Evolutionary conservation across 2,888 invertebrate species (phyloP).

Genomic region (Parnassius orleans): DNA sequence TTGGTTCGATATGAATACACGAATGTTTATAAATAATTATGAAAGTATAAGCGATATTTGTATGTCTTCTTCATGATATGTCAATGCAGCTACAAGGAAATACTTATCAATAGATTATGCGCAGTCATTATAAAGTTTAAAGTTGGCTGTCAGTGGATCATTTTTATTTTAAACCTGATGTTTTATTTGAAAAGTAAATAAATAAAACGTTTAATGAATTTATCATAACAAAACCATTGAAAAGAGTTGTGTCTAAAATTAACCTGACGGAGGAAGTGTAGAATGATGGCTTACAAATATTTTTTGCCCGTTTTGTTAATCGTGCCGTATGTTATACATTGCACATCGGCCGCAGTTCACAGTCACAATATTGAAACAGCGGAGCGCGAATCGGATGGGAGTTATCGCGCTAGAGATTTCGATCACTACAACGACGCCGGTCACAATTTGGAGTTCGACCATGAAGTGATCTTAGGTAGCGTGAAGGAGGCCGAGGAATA

Average conservation of each 20-base stretch:
- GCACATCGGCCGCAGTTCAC: slow-evolving; percentile 77
- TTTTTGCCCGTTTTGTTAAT: slow-evolving; percentile 39
- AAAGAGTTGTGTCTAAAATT: slow-evolving; percentile 31
- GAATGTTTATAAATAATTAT: no score
- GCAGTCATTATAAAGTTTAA: no score
- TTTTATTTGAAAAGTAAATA: slow-evolving; percentile 49
- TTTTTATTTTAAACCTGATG: slow-evolving; percentile 32
- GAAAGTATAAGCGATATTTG: no score
- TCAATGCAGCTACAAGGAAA: no score
- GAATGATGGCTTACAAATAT: slow-evolving; percentile 43
- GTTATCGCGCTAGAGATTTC: slow-evolving; percentile 86
- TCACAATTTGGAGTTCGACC: slow-evolving; percentile 95
- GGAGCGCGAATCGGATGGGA: slow-evolving; percentile 91
- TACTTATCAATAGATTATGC: no score
- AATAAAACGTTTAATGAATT: slow-evolving; percentile 37
- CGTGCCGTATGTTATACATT: slow-evolving; percentile 54
- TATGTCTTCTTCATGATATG: no score
- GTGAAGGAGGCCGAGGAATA: slow-evolving; percentile 95
- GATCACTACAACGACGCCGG: slow-evolving; percentile 87
- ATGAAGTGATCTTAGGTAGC: slow-evolving; percentile 96
- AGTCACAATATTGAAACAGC: slow-evolving; percentile 78
- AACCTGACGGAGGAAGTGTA: slow-evolving; percentile 24
- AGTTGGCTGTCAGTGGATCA: slow-evolving; percentile 13
- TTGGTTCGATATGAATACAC: no score
- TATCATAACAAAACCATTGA: slow-evolving; percentile 44